Conservation (phyloP, 2,888 invertebrate genomes). For the Antheraea yamamai region DNA sequence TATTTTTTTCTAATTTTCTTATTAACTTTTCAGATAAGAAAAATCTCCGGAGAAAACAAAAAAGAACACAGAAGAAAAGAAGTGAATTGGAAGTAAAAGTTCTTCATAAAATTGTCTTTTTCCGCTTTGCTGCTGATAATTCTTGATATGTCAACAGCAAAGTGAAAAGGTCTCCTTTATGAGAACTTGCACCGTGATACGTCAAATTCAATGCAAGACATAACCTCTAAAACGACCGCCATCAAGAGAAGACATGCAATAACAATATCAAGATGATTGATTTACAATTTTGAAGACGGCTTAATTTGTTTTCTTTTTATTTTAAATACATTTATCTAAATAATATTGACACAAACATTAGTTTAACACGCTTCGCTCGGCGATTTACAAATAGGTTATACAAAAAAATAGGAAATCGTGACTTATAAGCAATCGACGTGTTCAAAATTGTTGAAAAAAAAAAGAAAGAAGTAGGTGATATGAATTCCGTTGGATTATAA, state of each 20-base stretch:
- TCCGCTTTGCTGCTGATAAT: constrained; percentile 83
- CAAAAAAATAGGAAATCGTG: neutral
- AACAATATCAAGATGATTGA: neutral
- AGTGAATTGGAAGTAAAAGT: constrained; percentile 49
- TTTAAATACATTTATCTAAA: neutral
- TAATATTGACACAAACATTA: neutral
- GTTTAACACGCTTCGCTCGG: neutral
- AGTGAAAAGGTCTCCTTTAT: constrained; percentile 83
- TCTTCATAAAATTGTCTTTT: constrained; percentile 82
- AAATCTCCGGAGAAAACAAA: neutral
- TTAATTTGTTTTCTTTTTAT: neutral
- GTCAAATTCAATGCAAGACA: neutral
- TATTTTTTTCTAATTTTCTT: neutral
- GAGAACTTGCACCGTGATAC: constrained; percentile 63
- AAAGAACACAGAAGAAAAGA: neutral
- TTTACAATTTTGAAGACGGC: neutral
- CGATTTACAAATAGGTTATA: neutral
- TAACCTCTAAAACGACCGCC: neutral
- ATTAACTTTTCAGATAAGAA: constrained; percentile 12
- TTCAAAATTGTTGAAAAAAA: neutral
- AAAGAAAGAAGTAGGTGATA: neutral
- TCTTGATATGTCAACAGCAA: constrained; percentile 75
- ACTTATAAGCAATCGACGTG: neutral
- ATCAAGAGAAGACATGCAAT: neutral
- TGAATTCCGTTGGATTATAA: neutral